Evolutionary conservation across 92 coral and sea anemone genomes (phyloP).

Genomic region (Epizoanthus rinbou): DNA sequence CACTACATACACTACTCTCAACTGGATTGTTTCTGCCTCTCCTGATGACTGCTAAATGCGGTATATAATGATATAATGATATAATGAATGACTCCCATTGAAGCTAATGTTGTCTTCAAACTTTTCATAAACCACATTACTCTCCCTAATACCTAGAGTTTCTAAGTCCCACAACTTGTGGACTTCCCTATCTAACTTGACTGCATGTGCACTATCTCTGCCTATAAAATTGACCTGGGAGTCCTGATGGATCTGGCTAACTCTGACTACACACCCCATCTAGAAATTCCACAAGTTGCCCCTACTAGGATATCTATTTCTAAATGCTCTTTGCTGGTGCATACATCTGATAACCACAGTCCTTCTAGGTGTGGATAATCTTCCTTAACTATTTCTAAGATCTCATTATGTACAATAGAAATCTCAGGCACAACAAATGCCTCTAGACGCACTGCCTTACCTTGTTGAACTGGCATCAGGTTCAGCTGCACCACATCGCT

Average conservation of each 20-base stretch:
- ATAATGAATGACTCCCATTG: constrained; percentile 1
- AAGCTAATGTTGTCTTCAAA: constrained; percentile 33
- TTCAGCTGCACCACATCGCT: constrained; percentile 30
- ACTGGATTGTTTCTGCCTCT: neutral
- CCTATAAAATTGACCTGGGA: neutral
- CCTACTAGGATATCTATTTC: constrained; percentile 56
- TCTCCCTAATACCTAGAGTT: constrained; percentile 45
- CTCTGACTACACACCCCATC: constrained; percentile 49
- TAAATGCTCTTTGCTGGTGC: constrained; percentile 28
- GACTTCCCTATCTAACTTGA: constrained; percentile 29
- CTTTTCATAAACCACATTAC: constrained; percentile 40
- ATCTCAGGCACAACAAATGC: constrained; percentile 46
- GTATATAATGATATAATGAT: no score
- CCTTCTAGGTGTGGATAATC: constrained; percentile 53
- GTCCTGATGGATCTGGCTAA: constrained; percentile 43
- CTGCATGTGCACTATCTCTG: neutral
- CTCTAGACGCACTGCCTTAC: constrained; percentile 24
- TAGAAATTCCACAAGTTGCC: constrained; percentile 61
- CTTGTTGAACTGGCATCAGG: constrained; percentile 32
- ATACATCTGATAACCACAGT: constrained; percentile 68
- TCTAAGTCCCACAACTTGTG: constrained; percentile 48
- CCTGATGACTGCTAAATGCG: constrained; percentile 19
- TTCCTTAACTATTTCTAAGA: constrained; percentile 42
- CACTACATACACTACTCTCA: no score
- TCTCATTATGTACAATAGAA: constrained; percentile 20